Conservation (phyloP, 2,888 invertebrate genomes). For the Drosophila fulvimacula region DNA sequence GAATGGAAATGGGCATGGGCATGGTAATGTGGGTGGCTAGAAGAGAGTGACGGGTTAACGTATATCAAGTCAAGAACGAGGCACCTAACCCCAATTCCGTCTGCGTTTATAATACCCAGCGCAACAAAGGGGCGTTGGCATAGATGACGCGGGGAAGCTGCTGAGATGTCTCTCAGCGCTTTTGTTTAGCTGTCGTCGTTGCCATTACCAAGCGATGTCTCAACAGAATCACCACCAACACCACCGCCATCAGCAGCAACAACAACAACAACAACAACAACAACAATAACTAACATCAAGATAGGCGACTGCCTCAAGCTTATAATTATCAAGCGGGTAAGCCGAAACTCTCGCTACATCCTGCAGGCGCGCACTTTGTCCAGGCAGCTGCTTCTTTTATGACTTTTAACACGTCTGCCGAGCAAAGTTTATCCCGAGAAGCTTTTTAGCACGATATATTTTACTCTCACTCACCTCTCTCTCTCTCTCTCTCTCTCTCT, state of each 20-base stretch:
- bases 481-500: neutral
- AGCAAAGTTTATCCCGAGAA: conserved; percentile 50
- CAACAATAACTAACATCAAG: conserved; percentile 43
- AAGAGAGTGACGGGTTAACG: conserved; percentile 43
- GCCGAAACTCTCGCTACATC: neutral
- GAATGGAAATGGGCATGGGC: conserved; percentile 4
- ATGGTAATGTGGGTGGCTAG: neutral
- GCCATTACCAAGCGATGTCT: conserved; percentile 55
- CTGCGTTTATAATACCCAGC: conserved; percentile 46
- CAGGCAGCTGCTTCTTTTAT: conserved; percentile 56
- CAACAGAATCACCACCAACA: conserved; percentile 30
- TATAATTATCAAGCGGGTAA: conserved; percentile 71
- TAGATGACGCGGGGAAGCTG: conserved; percentile 2
- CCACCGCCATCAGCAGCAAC: too few species aligned
- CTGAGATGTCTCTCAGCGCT: conserved; percentile 62
- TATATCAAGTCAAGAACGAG: conserved; percentile 22
- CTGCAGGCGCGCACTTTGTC: conserved; percentile 11
- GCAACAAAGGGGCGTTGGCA: conserved; percentile 9
- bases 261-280: conserved; percentile 16
- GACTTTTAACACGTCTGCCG: conserved; percentile 70
- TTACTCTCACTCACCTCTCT: neutral
- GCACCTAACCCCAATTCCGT: conserved; percentile 46
- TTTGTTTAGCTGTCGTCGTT: conserved; percentile 75
- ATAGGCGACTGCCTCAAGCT: conserved; percentile 61
- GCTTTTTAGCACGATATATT: conserved; percentile 8